A percentile compares a stretch with the other conserved stretches of the same genome.
These are phyloP conservation scores for Glaucidium brasilianum DNA, from an alignment of 2,113 vertebrate species.

Conservation along the genomic window DNA sequence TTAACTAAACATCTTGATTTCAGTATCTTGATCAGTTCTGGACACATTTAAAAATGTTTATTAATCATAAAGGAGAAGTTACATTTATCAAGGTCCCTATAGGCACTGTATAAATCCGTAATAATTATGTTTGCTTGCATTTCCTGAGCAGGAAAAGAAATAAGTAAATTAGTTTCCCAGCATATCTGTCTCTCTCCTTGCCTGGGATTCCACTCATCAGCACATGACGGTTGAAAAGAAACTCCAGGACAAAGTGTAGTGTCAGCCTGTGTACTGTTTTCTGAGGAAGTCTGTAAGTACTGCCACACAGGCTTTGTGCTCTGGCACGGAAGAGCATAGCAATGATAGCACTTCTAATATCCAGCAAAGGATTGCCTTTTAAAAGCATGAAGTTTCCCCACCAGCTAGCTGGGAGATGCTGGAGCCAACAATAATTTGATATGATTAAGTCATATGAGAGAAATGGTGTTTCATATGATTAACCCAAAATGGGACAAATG, in stretches of 20 bases:
- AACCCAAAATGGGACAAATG: neutral
- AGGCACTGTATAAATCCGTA: neutral
- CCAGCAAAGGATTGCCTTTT: neutral
- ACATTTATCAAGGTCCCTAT: neutral
- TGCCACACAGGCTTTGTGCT: neutral
- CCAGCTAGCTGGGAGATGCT: neutral
- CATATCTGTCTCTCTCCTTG: neutral
- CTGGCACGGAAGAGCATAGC: neutral
- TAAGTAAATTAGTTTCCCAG: neutral
- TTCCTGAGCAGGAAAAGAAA: neutral
- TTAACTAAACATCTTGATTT: neutral
- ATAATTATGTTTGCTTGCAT: neutral
- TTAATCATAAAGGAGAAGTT: neutral
- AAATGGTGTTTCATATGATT: neutral
- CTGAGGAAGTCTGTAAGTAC: neutral
- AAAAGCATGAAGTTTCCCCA: neutral
- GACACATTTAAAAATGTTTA: neutral
- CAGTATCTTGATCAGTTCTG: neutral
- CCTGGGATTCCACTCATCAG: neutral
- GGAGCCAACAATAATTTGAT: neutral
- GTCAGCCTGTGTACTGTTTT: neutral
- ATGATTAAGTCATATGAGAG: slow-evolving; percentile 9
- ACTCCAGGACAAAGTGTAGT: neutral
- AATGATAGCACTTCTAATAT: neutral
- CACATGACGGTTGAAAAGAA: neutral